Percentiles rank a stretch among this genome's conserved stretches.
phyloP scores from a whole-genome alignment of 2,888 invertebrate genomes.

The Drosophila limbata region DNA sequence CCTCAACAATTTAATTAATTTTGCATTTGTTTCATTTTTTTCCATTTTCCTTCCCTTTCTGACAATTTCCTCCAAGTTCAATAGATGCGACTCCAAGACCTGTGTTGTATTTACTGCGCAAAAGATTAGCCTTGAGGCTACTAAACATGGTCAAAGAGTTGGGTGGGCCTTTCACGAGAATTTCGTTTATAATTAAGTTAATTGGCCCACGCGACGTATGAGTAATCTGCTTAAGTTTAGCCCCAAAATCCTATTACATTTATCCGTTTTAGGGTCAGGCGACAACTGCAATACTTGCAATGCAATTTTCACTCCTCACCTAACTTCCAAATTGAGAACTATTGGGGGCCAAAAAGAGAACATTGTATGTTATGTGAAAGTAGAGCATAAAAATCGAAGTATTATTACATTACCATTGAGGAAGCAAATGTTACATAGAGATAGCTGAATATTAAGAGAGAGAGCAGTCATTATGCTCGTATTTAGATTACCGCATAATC shows the following conservation, averaged over 20 bases:
- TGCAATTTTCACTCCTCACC: conserved; percentile 16
- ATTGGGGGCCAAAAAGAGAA: conserved; percentile 14
- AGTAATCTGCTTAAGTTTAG: conserved; percentile 63
- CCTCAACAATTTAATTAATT: conserved; percentile 54
- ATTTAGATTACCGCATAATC: conserved; percentile 11
- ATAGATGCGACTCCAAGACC: conserved; percentile 39
- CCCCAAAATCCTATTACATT: conserved; percentile 50
- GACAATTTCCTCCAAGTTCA: conserved; percentile 21
- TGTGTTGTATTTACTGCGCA: not conserved
- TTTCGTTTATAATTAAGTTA: conserved; percentile 64
- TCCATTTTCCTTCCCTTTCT: not conserved
- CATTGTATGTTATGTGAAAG: not conserved
- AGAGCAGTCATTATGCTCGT: not conserved
- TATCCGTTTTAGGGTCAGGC: conserved; percentile 42
- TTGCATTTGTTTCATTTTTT: conserved; percentile 38
- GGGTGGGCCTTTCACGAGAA: conserved; percentile 18
- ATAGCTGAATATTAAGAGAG: conserved; percentile 4
- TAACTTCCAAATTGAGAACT: conserved; percentile 4
- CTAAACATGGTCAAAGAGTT: conserved; percentile 10
- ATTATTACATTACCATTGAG: conserved; percentile 12
- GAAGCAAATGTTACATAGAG: conserved; percentile 4
- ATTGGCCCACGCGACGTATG: conserved; percentile 70
- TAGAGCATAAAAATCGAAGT: not conserved
- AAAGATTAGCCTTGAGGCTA: conserved; percentile 32
- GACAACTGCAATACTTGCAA: conserved; percentile 22